Evolutionary conservation across 1,140 invertebrate species (phyloP).

Genomic region (Zaprionus kolodkinae): DNA sequence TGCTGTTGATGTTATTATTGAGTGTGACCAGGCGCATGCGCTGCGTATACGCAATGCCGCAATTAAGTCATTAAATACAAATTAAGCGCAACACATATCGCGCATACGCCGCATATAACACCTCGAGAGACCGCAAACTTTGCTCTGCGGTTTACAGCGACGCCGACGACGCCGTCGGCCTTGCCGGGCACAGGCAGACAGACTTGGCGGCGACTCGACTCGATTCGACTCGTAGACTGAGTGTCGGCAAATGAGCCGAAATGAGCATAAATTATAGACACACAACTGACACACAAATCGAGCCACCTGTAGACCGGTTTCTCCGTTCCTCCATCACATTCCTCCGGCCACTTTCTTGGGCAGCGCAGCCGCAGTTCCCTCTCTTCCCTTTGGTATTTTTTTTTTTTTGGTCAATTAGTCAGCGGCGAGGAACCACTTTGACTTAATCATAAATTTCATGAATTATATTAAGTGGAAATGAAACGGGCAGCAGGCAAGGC

Average conservation of each 20-base stretch:
- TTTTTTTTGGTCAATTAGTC: conserved; percentile 74
- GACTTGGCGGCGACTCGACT: conserved; percentile 59
- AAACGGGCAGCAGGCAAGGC: conserved; percentile 34
- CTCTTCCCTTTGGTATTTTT: conserved; percentile 16
- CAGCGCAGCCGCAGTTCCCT: too few species aligned
- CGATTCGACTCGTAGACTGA: conserved; percentile 60
- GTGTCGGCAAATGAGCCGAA: conserved; percentile 52
- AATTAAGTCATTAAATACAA: conserved; percentile 78
- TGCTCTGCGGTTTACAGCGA: background rate
- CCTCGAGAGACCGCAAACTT: conserved; percentile 1
- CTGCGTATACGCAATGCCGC: conserved; percentile 52
- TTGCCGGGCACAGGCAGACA: conserved; percentile 54
- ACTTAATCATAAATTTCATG: conserved; percentile 58
- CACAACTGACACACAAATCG: conserved; percentile 75
- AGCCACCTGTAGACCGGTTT: conserved; percentile 71
- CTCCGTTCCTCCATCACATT: conserved; percentile 21
- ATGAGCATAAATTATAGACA: conserved; percentile 72
- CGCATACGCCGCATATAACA: conserved; percentile 65
- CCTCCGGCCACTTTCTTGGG: background rate
- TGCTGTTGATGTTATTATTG: too few species aligned
- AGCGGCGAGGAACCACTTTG: conserved; percentile 63
- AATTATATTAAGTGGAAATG: conserved; percentile 64
- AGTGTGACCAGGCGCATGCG: too few species aligned
- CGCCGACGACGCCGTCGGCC: background rate
- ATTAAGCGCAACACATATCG: conserved; percentile 61